Evolutionary conservation across 2,888 invertebrate genomes (phyloP), one percentile per base, ranked within the genome.

Genomic region (Kuschelorhynchus macadamiae): DNA sequence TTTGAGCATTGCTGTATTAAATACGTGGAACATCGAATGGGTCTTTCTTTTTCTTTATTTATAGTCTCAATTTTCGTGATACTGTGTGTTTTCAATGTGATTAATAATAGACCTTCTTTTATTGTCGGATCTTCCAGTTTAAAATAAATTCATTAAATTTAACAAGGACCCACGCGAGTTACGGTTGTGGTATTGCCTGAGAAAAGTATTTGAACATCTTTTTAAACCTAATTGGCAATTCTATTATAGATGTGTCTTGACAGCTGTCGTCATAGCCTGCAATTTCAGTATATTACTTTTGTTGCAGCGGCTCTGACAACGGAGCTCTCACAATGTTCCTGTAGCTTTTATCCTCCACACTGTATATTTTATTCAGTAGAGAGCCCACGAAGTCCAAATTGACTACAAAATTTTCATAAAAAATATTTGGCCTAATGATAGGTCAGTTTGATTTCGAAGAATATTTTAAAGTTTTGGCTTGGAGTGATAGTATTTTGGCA

Each of bases 241-340:
- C 78, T 82, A 79, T 81, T 81, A 79, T 82, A 81, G 76, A 74
- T 81, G 80, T 81, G 79, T 80, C 81, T 83, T 81, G 80, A 79
- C 80, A 79, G 80, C 81, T 83, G 82, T 82, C 79, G 83, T 83
- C 83, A 82, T 78, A 82, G 83, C 82, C 83, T 79, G 80, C 79
- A 79, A 79, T 68, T 71, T 79, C 76, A 81, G 77, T 78, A 73
- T 76, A 60, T 74, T 74, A 75, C 76, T 82, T 83, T 82, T 83
- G 82, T 83, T 83, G 81, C 83, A 83, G 82, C 83, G 81, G 83
- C 84, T 83, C 81, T 83, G 83, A 82, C 82, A 77, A 82, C 81
- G 82, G 82, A 82, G 81, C 82, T 72, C 57, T 62, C 70, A 66
- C 66, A 70, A 60, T 60, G 77, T 78, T 76, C 79, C 73, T 75